phyloP scores from a whole-genome alignment of 2,113 vertebrate genomes.

The Mobula birostris region DNA sequence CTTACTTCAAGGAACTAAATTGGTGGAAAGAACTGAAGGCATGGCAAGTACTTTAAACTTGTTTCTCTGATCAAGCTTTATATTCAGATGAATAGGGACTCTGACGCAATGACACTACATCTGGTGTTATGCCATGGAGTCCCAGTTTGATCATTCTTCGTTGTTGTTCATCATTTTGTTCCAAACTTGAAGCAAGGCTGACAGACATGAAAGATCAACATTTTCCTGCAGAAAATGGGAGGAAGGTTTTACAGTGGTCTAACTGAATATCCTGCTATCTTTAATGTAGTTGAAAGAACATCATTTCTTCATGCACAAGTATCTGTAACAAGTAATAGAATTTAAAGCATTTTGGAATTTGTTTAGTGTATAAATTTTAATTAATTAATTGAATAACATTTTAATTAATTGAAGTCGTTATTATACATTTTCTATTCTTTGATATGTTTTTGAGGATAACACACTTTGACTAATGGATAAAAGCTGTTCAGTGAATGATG shows the following conservation, averaged over 20 bases:
- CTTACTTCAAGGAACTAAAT: background rate
- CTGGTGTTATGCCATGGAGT: too few species aligned
- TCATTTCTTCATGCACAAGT: background rate
- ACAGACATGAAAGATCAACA: background rate
- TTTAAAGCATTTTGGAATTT: background rate
- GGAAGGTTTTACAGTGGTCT: background rate
- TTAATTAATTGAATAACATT: background rate
- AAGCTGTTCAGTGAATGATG: background rate
- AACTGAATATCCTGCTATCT: background rate
- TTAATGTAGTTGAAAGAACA: background rate
- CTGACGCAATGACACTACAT: too few species aligned
- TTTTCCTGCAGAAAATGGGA: background rate
- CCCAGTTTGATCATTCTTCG: too few species aligned
- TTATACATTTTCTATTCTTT: background rate
- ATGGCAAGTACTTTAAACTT: background rate
- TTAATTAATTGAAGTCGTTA: conserved; percentile 13
- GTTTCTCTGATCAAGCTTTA: background rate
- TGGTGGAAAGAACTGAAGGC: background rate
- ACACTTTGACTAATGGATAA: background rate
- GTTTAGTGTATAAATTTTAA: conserved; percentile 13
- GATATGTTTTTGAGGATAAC: background rate
- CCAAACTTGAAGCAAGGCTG: background rate
- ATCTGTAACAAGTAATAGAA: background rate
- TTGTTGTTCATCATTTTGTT: too few species aligned
- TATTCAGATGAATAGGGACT: too few species aligned